Evolutionary conservation across 2,888 invertebrate genomes (phyloP).

Genomic region (Mythimna albipuncta): DNA sequence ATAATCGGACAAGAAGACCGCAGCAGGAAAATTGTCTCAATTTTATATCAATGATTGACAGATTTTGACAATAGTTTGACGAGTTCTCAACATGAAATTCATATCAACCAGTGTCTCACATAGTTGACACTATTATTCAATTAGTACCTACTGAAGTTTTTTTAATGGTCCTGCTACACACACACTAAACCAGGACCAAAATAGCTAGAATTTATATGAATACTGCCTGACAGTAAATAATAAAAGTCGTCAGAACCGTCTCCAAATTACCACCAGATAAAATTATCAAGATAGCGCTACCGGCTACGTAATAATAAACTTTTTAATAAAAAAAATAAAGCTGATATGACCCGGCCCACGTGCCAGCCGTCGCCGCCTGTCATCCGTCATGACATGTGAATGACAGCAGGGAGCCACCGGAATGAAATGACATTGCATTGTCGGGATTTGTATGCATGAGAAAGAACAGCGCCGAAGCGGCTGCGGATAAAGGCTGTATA

Average conservation of each 20-base stretch:
- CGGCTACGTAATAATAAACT: conserved; percentile 53
- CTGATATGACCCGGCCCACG: conserved; percentile 82
- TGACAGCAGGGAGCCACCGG: conserved; percentile 76
- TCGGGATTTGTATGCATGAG: conserved; percentile 75
- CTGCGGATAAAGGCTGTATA: conserved; percentile 52
- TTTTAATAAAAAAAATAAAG: conserved; percentile 77
- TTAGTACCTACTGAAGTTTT: neutral
- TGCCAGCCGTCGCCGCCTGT: conserved; percentile 82
- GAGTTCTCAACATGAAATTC: no score
- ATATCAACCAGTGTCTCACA: neutral
- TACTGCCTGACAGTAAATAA: no score
- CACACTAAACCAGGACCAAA: neutral
- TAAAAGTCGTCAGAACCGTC: neutral
- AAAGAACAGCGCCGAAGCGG: conserved; percentile 62
- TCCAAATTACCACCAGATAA: conserved; percentile 27
- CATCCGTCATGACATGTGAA: conserved; percentile 80
- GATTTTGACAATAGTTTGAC: neutral
- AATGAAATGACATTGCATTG: conserved; percentile 72
- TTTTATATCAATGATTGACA: neutral
- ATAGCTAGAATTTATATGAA: neutral
- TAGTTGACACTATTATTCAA: neutral
- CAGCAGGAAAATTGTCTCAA: no score
- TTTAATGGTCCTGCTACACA: neutral
- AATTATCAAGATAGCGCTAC: conserved; percentile 42
- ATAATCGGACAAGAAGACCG: no score